Conservation (phyloP, 2,888 invertebrate species). For the Taenaris catops region DNA sequence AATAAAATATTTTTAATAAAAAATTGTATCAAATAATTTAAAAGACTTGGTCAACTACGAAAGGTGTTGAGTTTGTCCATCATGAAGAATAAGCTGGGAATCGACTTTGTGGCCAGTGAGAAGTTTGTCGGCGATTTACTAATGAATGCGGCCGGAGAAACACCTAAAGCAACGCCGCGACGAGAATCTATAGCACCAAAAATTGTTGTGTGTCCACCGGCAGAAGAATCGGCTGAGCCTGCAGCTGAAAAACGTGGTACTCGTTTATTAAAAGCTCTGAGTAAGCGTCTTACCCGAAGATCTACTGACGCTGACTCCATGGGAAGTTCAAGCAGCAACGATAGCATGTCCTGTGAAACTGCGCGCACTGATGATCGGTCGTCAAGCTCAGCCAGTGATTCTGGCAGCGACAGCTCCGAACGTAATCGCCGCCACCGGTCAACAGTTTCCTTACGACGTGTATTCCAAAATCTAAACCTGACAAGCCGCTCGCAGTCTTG, state of each 20-base stretch:
- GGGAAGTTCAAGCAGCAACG: slow-evolving; percentile 68
- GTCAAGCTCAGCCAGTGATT: slow-evolving; percentile 81
- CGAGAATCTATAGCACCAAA: slow-evolving; percentile 60
- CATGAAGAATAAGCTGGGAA: slow-evolving; percentile 63
- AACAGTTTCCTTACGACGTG: slow-evolving; percentile 84
- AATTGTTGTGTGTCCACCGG: slow-evolving; percentile 71
- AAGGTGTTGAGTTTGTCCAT: slow-evolving; percentile 37
- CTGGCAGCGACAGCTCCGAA: slow-evolving; percentile 81
- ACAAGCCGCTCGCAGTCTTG: slow-evolving; percentile 83
- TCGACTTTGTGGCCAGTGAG: slow-evolving; percentile 51
- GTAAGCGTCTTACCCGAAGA: slow-evolving; percentile 80
- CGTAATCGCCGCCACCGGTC: slow-evolving; percentile 71
- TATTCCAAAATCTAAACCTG: slow-evolving; percentile 84
- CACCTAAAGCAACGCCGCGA: slow-evolving; percentile 38
- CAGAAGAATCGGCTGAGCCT: slow-evolving; percentile 76
- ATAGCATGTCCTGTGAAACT: slow-evolving; percentile 58
- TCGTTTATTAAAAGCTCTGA: slow-evolving; percentile 83
- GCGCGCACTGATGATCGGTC: slow-evolving; percentile 60
- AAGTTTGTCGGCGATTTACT: slow-evolving; percentile 51
- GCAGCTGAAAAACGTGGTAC: slow-evolving; percentile 80
- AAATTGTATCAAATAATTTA: slow-evolving; percentile 26
- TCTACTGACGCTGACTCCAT: slow-evolving; percentile 61
- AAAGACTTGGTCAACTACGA: slow-evolving; percentile 26
- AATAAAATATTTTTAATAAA: slow-evolving; percentile 14
- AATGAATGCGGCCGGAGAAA: slow-evolving; percentile 42